phyloP scores from a whole-genome alignment of 2,888 invertebrate species.

The Quadroppia sp. region DNA sequence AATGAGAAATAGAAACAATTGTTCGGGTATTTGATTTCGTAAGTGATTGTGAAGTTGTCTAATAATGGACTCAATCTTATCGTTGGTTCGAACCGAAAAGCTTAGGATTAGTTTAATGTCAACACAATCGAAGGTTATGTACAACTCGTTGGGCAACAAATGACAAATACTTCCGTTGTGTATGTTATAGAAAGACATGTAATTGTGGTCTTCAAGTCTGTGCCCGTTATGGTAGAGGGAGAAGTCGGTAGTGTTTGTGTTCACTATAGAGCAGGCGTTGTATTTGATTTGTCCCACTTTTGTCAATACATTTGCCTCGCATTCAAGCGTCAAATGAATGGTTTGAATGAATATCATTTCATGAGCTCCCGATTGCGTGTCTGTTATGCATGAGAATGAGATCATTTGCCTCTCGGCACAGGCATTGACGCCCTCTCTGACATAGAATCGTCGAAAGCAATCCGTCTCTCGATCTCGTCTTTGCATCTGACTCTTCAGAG shows the following conservation, averaged over 20 bases:
- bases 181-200: background rate
- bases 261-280: background rate
- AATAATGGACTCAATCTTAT: conserved; percentile 1
- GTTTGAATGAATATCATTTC: conserved; percentile 31
- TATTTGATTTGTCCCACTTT: conserved; percentile 32
- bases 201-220: background rate
- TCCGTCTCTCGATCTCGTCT: background rate
- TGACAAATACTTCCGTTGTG: conserved; percentile 14
- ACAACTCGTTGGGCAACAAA: conserved; percentile 2
- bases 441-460: background rate
- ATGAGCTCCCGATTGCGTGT: conserved; percentile 12
- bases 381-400: conserved; percentile 21
- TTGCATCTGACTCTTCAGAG: background rate
- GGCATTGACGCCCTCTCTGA: too few species aligned
- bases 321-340: conserved; percentile 2
- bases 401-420: background rate
- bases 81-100: background rate
- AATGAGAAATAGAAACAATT: background rate
- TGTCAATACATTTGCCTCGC: background rate
- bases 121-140: conserved; percentile 15
- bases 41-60: background rate
- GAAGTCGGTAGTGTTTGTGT: conserved; percentile 10
- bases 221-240: background rate
- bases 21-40: background rate
- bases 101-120: conserved; percentile 3